These are phyloP conservation scores for Cavia aperea DNA, from an alignment of 2,113 vertebrate genomes.

Conservation along the genomic window DNA sequence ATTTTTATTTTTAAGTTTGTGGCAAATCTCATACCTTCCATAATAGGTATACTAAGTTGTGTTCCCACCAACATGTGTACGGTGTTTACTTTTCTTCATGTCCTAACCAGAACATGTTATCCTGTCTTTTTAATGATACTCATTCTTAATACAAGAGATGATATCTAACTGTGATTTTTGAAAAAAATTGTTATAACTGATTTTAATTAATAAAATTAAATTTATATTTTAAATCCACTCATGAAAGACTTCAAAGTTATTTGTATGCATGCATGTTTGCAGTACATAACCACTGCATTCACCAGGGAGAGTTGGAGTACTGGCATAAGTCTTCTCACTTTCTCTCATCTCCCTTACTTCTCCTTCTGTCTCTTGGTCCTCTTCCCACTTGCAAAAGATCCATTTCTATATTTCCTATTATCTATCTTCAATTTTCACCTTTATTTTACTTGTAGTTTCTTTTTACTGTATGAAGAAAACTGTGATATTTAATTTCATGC, in stretches of 20 bases:
- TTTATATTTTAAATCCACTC: neutral
- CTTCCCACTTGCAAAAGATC: neutral
- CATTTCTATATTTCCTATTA: neutral
- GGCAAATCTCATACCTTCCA: neutral
- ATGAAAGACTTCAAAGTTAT: neutral
- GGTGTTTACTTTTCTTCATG: neutral
- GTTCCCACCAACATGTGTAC: neutral
- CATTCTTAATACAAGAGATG: neutral
- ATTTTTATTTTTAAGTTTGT: neutral
- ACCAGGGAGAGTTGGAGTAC: neutral
- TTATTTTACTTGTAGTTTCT: neutral
- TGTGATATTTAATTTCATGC: neutral
- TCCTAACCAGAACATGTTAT: neutral
- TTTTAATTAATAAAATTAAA: neutral
- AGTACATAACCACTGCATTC: neutral
- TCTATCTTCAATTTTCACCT: neutral
- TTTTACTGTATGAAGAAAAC: neutral
- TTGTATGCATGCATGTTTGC: neutral
- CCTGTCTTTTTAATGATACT: neutral
- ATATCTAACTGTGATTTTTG: neutral
- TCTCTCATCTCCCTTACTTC: neutral
- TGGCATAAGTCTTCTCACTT: neutral
- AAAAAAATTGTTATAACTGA: neutral
- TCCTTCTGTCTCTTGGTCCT: neutral
- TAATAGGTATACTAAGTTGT: neutral